Conservation (phyloP, 2,113 vertebrate genomes). For the Rattus norvegicus region GRCr8 NC_086030.1:43284501-43285000, state of each 20-base stretch:
- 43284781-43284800: accelerated
- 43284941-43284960: no score
- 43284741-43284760: background rate
- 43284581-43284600: background rate
- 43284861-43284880: background rate
- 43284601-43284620: background rate
- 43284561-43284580: background rate
- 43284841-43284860: background rate
- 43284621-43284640: background rate
- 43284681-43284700: background rate
- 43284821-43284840: background rate
- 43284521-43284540: background rate
- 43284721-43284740: background rate
- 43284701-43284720: background rate
- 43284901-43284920: background rate
- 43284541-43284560: background rate
- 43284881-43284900: accelerated
- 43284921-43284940: background rate
- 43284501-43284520: background rate
- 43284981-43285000: no score
- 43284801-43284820: background rate
- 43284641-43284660: accelerated
- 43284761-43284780: background rate
- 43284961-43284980: no score
- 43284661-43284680: background rate